Evolutionary conservation across 2,888 invertebrate genomes (phyloP), one percentile per base, ranked within the genome.

Genomic region (Acronicta alni): DNA sequence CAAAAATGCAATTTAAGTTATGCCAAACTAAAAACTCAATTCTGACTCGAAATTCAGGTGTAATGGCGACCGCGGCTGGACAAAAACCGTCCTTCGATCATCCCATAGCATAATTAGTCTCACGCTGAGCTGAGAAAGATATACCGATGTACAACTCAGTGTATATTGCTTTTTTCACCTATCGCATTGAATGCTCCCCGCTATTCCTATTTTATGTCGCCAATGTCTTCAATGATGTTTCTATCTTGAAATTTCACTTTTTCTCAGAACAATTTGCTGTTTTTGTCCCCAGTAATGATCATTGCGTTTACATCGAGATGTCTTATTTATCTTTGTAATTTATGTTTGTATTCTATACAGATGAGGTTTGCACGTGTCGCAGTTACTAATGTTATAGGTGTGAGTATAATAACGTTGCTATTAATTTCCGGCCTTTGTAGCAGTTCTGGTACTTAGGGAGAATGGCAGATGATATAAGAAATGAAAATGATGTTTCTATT

Each of bases 1-100:
- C 93, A 92, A 93, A 92, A 93, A 92, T 93, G 92, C 92, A 91
- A 92, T 92, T 89, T 93, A 89, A 90, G 89, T 88, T 92, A 91
- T 91, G 86, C 86, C 77, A 74, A 77, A 83, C 85, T 88, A 92
- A 92, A 92, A 92, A 92, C 85, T 87, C 86, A 89, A 90, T 90
- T 88, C 86, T 80, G 76, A 63, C 79, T 80, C 82, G 81, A 84
- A 86, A 81, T 82, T 81, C 76, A 71, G 72, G 81, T 82, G 84
- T 83, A 87, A 87, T 88, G 86, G 83, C 81, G 78, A 74, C 57
- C 60, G 75, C 55, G 12, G 53, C 18, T 10, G 14, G n/a, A 59
- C 82, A 92, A 92, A 92, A 92, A 91, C 84, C 58, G 66, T 69
- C 80, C 81, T 81, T 75, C 82, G 87, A 86, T 86, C 88, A 85